These are phyloP conservation scores for Eustalomyia histrio DNA, from an alignment of 2,888 invertebrate genomes.

Conservation along the genomic window DNA sequence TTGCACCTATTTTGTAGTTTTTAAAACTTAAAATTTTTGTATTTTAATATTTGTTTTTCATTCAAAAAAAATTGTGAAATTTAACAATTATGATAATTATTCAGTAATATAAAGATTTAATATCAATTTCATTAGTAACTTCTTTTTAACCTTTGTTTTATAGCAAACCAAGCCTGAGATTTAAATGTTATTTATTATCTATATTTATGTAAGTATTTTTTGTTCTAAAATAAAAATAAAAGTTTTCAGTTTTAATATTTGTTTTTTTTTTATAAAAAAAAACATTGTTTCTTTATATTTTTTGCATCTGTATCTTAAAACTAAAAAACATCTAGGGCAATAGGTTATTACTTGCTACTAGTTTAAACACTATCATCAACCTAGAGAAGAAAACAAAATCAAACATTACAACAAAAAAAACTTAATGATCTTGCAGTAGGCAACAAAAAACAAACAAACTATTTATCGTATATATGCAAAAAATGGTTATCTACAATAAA, in stretches of 20 bases:
- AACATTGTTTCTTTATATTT: background rate
- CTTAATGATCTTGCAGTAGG: background rate
- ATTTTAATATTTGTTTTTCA: no score
- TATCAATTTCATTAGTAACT: no score
- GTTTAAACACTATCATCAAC: conserved; percentile 48
- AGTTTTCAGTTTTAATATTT: background rate
- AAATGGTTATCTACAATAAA: background rate
- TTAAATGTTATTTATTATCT: no score
- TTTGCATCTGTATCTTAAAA: conserved; percentile 37
- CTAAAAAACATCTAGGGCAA: conserved; percentile 49
- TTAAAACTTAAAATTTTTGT: no score
- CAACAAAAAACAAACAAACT: background rate
- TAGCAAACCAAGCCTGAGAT: no score
- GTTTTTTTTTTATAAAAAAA: background rate
- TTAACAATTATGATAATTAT: no score
- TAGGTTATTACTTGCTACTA: conserved; percentile 57
- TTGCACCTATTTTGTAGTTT: background rate
- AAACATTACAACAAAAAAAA: background rate
- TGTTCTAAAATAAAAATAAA: background rate
- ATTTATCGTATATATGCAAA: background rate
- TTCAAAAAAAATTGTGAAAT: no score
- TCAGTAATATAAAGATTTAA: no score
- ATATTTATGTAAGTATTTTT: no score
- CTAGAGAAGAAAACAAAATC: conserved; percentile 31
- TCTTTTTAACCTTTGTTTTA: no score